Evolutionary conservation across 2,888 invertebrate genomes (phyloP), one percentile per base, ranked within the genome.

Genomic region (Tillus elongatus): DNA sequence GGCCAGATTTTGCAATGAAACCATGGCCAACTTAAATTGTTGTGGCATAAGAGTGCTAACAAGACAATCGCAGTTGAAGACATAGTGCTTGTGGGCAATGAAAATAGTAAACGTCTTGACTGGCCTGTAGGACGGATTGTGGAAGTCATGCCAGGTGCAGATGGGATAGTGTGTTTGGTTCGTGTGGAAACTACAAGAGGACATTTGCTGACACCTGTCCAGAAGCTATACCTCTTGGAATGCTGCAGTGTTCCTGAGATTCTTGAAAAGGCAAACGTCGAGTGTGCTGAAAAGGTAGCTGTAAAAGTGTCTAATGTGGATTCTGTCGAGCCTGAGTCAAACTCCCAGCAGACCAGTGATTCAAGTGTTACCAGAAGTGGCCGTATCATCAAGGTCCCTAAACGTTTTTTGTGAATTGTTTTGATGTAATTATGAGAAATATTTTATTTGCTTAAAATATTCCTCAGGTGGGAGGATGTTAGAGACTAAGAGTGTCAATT

Each of bases 221-320:
- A 39, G 16, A 16, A 41, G n/a, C 6, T 46, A 11, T 50, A 50
- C 30, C 49, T 51, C 41, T 45, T 54, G 43, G 47, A 50, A 45
- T 12, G 13, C 13, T 11, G 8, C 32, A 12, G 15, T 10, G 32
- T 13, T 8, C 14, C 32, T 13, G 13, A 13, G 15, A 12, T 14
- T 9, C 6, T 9, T 29, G 8, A 9, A 9, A 29, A 29, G 4
- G 6, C 8, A 9, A 29, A 29, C 6, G 6, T 9, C 9, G 11
- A 6, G 11, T 6, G 4, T n/a, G 4, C 30, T 11, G 30, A 29
- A 8, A 11, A 29, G 11, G 6, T 6, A 6, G 9, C 30, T 9
- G 30, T 6, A 9, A 11, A 6, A n/a, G n/a, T n/a, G n/a, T n/a
- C n/a, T n/a, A n/a, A n/a, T n/a, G n/a, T n/a, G n/a, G n/a, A n/a